Conservation (phyloP, 2,888 invertebrate genomes). For the Papilio protenor region DNA sequence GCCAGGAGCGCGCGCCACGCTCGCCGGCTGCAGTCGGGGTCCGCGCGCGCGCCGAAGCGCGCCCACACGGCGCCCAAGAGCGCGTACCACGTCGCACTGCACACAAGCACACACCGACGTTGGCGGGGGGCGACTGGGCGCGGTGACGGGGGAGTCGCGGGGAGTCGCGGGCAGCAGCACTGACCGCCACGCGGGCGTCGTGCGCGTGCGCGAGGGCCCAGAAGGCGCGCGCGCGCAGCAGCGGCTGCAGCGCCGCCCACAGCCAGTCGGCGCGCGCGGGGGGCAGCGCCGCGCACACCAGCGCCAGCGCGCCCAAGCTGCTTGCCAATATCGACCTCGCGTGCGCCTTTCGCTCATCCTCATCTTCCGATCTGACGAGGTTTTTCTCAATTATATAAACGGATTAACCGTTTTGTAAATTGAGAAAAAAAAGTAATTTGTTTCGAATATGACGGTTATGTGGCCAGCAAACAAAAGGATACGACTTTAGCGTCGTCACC, state of each 20-base stretch:
- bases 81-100: slow-evolving; percentile 88
- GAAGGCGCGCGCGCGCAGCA: slow-evolving; percentile 86
- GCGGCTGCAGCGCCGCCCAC: slow-evolving; percentile 75
- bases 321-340: slow-evolving; percentile 53
- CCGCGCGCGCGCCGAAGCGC: slow-evolving; percentile 73
- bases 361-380: slow-evolving; percentile 55
- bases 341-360: slow-evolving; percentile 58
- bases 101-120: not conserved
- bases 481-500: too few species aligned
- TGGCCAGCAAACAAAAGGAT: too few species aligned
- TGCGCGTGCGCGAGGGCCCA: slow-evolving; percentile 88
- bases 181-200: slow-evolving; percentile 66
- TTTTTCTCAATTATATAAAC: not conserved
- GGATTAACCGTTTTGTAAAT: too few species aligned
- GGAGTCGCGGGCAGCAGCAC: not conserved
- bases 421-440: too few species aligned
- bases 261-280: slow-evolving; percentile 82
- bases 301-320: slow-evolving; percentile 61
- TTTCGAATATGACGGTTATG: too few species aligned
- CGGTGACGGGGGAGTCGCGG: too few species aligned
- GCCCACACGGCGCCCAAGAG: slow-evolving; percentile 83
- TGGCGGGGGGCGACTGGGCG: too few species aligned
- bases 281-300: slow-evolving; percentile 54
- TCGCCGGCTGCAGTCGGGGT: slow-evolving; percentile 81
- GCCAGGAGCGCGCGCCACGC: slow-evolving; percentile 59